Conservation (phyloP, 1,140 invertebrate species). For the Drosophila aff. region DNA sequence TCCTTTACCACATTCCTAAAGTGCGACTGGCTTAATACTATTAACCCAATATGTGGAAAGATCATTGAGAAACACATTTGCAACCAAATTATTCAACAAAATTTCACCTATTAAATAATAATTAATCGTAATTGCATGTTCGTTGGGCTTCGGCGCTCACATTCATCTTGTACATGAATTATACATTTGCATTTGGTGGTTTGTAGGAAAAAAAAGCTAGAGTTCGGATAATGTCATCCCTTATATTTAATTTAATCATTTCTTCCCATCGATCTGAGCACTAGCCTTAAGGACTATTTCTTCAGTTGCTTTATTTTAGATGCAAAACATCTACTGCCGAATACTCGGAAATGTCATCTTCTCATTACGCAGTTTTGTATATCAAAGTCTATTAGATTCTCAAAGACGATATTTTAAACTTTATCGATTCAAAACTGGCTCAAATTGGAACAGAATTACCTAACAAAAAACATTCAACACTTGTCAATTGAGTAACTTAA, state of each 20-base stretch:
- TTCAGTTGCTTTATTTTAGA: neutral
- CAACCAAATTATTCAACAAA: neutral
- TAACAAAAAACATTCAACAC: constrained; percentile 15
- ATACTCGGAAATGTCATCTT: neutral
- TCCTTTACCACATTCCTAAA: neutral
- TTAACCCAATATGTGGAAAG: neutral
- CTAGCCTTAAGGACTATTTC: neutral
- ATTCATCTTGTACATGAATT: neutral
- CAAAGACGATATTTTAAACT: constrained; percentile 1
- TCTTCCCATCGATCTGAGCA: constrained; percentile 6
- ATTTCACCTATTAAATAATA: neutral
- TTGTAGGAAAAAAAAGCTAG: neutral
- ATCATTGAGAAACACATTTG: too few species aligned
- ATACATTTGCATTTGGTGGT: neutral
- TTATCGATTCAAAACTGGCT: constrained; percentile 12
- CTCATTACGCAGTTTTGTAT: constrained; percentile 6
- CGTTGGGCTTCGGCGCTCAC: neutral
- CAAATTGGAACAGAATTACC: constrained; percentile 21
- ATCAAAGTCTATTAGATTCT: constrained; percentile 15
- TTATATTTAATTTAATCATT: neutral
- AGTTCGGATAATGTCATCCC: neutral
- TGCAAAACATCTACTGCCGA: constrained; percentile 2
- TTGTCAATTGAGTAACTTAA: constrained; percentile 27
- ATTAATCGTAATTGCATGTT: neutral
- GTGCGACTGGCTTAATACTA: too few species aligned